phyloP scores from a whole-genome alignment of 1,140 invertebrate genomes.

The Saccostrea glomerata region DNA sequence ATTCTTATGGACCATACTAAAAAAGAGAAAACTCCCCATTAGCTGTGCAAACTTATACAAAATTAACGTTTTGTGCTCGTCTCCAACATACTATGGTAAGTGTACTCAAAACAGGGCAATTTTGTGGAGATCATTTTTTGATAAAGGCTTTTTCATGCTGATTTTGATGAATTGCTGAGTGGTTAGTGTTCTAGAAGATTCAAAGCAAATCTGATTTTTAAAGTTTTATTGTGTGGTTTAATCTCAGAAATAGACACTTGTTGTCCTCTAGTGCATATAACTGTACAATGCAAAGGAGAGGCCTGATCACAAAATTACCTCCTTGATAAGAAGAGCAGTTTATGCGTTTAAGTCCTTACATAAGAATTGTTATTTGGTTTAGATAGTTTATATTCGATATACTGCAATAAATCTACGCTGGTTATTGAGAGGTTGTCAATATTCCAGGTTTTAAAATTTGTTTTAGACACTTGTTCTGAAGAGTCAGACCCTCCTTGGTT shows the following conservation, averaged over 20 bases:
- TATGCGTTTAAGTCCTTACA: not conserved
- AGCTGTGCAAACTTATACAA: no score
- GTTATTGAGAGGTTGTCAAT: not conserved
- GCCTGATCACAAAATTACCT: conserved; percentile 10
- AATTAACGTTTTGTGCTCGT: no score
- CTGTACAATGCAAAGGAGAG: not conserved
- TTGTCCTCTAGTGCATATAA: not conserved
- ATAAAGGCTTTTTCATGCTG: not conserved
- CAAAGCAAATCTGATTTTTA: conserved; percentile 7
- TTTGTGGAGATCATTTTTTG: no score
- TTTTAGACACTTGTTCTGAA: not conserved
- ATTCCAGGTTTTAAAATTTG: conserved; percentile 4
- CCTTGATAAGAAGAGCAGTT: not conserved
- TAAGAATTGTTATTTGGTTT: not conserved
- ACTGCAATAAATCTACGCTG: not conserved
- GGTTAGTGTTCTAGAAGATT: not conserved
- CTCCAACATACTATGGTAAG: no score
- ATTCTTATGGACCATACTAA: no score
- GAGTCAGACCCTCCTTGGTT: not conserved
- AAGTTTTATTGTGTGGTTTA: not conserved
- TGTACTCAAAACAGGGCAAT: no score
- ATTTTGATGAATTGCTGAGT: not conserved
- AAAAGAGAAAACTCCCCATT: no score
- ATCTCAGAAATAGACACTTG: not conserved
- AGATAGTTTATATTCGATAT: conserved; percentile 19